Conservation (phyloP, 2,797 vertebrate species). For the Anguilla pacifica region DNA sequence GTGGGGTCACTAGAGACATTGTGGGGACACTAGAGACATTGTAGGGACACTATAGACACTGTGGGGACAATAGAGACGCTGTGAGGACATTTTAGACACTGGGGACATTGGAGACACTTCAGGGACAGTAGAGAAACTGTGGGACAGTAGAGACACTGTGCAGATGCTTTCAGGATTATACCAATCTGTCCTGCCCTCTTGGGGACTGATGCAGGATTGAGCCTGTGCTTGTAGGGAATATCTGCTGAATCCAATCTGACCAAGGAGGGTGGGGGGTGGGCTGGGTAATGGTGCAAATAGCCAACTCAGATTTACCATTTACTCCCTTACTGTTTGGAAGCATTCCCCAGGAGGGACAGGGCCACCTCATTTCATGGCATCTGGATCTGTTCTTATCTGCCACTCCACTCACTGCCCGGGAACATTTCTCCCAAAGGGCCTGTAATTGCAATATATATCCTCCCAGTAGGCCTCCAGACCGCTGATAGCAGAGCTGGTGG, state of each 20-base stretch:
- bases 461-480: not conserved
- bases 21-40: not conserved
- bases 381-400: not conserved
- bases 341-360: not conserved
- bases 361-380: not conserved
- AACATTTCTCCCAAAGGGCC: not conserved
- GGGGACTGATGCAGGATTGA: not conserved
- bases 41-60: not conserved
- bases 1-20: not conserved
- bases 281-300: not conserved
- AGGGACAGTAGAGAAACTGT: not conserved
- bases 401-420: not conserved
- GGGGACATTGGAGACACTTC: not conserved
- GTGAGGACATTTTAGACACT: not conserved
- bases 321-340: not conserved
- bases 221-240: not conserved
- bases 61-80: not conserved
- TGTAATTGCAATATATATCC: conserved; percentile 9
- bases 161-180: not conserved
- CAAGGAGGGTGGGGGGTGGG: not conserved
- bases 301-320: not conserved
- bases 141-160: not conserved
- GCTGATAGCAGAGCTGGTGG: not conserved
- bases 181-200: not conserved
- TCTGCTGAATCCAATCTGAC: not conserved